Evolutionary conservation across 2,113 vertebrate species (phyloP).

Genomic region (Garra rufa): DNA sequence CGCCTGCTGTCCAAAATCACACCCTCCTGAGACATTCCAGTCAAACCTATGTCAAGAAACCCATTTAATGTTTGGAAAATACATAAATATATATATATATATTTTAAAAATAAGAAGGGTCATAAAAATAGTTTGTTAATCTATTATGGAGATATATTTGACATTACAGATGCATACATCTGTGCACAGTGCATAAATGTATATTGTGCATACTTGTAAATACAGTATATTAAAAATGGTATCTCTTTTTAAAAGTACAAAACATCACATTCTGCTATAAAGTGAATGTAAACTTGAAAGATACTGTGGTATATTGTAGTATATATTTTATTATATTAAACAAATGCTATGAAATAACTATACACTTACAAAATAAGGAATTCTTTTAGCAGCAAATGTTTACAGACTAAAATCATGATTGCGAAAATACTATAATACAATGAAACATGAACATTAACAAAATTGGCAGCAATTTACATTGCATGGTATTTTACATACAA

Average conservation of each 20-base stretch:
- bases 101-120: no score
- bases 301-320: background rate
- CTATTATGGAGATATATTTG: background rate
- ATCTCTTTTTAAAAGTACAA: background rate
- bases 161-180: background rate
- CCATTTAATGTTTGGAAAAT: no score
- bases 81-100: no score
- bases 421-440: background rate
- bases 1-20: background rate
- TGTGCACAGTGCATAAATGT: no score
- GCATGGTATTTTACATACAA: background rate
- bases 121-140: background rate
- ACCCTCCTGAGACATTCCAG: background rate
- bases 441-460: no score
- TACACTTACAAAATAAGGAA: background rate
- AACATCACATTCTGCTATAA: background rate
- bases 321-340: background rate
- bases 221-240: background rate
- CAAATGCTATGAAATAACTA: background rate
- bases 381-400: conserved; percentile 8
- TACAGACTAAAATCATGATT: background rate
- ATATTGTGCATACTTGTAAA: no score
- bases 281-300: background rate
- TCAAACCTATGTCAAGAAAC: no score
- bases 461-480: background rate